phyloP scores from a whole-genome alignment of 2,113 vertebrate genomes.

The Oncorhynchus tshawytscha region DNA sequence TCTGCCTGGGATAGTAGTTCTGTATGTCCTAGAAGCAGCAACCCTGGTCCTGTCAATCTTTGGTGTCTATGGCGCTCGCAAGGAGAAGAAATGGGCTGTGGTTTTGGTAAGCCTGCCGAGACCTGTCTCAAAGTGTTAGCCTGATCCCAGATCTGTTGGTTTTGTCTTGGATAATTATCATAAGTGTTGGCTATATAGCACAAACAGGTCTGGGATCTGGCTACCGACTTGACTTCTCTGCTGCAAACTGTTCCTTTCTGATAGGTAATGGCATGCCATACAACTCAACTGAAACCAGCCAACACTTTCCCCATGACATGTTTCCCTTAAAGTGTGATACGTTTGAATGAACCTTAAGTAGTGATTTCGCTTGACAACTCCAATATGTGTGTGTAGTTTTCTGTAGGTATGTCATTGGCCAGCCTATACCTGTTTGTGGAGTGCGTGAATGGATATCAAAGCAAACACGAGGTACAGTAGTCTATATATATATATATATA shows the following conservation, averaged over 20 bases:
- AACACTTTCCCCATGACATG: too few species aligned
- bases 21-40: neutral
- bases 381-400: neutral
- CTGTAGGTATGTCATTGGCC: neutral
- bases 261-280: too few species aligned
- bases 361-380: too few species aligned
- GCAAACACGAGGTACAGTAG: neutral
- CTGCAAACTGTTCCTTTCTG: too few species aligned
- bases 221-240: neutral
- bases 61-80: neutral
- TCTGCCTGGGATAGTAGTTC: neutral
- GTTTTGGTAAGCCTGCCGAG: too few species aligned
- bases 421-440: neutral
- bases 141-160: neutral
- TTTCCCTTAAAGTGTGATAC: too few species aligned
- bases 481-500: neutral
- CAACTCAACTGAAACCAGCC: too few species aligned
- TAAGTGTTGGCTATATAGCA: too few species aligned
- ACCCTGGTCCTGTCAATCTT: neutral
- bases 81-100: neutral
- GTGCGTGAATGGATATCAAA: neutral
- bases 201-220: too few species aligned
- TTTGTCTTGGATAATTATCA: too few species aligned
- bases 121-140: too few species aligned
- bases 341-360: too few species aligned